phyloP scores from a whole-genome alignment of 1,140 invertebrate genomes.

The Eumaeus atala region DNA sequence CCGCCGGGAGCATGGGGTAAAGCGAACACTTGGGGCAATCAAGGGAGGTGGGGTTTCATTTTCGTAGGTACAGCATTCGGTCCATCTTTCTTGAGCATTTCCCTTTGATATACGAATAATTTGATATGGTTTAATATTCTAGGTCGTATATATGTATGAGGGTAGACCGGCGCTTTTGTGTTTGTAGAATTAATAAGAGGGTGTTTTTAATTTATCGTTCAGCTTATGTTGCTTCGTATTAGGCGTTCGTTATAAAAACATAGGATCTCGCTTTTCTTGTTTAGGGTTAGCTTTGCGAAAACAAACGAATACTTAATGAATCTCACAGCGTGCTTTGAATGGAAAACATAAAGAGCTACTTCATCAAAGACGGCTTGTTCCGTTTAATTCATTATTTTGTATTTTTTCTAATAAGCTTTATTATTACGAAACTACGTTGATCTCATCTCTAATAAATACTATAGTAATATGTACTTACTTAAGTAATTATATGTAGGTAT shows the following conservation, averaged over 20 bases:
- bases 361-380: slow-evolving; percentile 31
- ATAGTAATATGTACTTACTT: no score
- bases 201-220: slow-evolving; percentile 47
- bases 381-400: slow-evolving; percentile 30
- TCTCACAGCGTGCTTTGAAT: slow-evolving; percentile 32
- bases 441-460: no score
- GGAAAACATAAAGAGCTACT: slow-evolving; percentile 29
- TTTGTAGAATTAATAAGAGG: slow-evolving; percentile 57
- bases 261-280: slow-evolving; percentile 43
- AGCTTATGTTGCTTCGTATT: slow-evolving; percentile 38
- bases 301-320: slow-evolving; percentile 51
- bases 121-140: slow-evolving; percentile 42
- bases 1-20: slow-evolving; percentile 27
- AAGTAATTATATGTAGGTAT: no score
- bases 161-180: slow-evolving; percentile 30
- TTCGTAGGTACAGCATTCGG: slow-evolving; percentile 34
- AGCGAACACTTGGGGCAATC: slow-evolving; percentile 30
- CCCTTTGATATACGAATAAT: slow-evolving; percentile 53
- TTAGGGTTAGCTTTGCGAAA: slow-evolving; percentile 36
- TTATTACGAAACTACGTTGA: no score
- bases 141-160: slow-evolving; percentile 22
- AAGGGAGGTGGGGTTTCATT: slow-evolving; percentile 37
- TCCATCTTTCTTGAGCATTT: slow-evolving; percentile 52
- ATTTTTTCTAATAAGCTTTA: no score
- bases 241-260: slow-evolving; percentile 56